phyloP scores from a whole-genome alignment of 1,140 invertebrate species.

The Drosophila prosaltans region DNA sequence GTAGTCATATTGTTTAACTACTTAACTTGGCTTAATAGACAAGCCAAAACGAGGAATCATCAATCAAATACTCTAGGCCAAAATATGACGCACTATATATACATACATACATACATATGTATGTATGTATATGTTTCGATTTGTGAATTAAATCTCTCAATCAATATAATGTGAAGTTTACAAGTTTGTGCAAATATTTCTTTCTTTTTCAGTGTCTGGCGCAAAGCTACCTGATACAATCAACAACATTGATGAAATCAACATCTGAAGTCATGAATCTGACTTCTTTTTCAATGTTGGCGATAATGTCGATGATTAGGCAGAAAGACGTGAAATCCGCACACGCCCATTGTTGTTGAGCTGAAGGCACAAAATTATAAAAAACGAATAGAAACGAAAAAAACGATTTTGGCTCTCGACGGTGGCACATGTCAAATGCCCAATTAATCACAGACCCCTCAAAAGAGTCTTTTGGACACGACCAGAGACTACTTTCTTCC shows the following conservation, averaged over 20 bases:
- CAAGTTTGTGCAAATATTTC: slow-evolving; percentile 32
- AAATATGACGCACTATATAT: neutral
- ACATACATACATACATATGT: neutral
- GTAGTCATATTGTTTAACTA: neutral
- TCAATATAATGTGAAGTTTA: neutral
- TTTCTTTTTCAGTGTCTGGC: slow-evolving; percentile 6
- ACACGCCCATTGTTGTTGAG: slow-evolving; percentile 60
- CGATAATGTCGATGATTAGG: slow-evolving; percentile 76
- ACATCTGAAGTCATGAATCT: slow-evolving; percentile 59
- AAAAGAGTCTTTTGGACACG: slow-evolving; percentile 7
- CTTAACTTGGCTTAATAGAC: slow-evolving; percentile 8
- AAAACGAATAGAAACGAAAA: slow-evolving; percentile 15
- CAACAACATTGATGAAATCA: slow-evolving; percentile 25
- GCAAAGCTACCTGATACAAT: slow-evolving; percentile 51
- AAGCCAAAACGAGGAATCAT: neutral
- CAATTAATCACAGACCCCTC: slow-evolving; percentile 69
- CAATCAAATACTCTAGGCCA: neutral
- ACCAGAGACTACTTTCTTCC: slow-evolving; percentile 56
- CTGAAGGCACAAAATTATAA: neutral
- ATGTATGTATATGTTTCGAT: neutral
- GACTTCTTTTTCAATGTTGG: slow-evolving; percentile 72
- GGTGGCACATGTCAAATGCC: slow-evolving; percentile 66
- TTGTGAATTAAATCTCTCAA: neutral
- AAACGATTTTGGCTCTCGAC: slow-evolving; percentile 50
- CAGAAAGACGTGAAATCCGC: slow-evolving; percentile 56